Base-by-base conservation (phyloP, 2,888 invertebrate species). In the Synanthedon myopaeformis region DNA sequence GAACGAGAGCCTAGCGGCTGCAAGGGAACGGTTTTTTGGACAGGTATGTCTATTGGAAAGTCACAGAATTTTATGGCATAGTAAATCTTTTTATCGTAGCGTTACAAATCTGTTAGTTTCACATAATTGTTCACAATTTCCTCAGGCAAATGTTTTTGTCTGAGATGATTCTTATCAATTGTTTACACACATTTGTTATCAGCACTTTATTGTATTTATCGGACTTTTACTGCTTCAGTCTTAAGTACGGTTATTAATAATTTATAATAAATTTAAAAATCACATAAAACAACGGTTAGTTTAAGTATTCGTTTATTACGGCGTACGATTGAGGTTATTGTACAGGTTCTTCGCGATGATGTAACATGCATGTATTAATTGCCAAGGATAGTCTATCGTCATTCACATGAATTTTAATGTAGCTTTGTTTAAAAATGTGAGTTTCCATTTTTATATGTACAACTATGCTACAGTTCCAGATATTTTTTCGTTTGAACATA, bases 1-100 rank as follows among this genome's bases (percentile, higher is more conserved):
- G 17, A 73, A 66, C 58, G 82, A 85, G 63, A 82, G 78, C 63
- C 81, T 82, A 66, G 80, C 87, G 23, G 76, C 74, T 52, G 87
- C 87, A 17, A 74, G 87, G 61, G 86, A 86, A 66, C 77, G 86
- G 58, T 87, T 87, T 70, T 86, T 87, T 59, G 76, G 76, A 64
- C 81, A 86, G 87, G 87, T 86, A 51, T 12, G 13, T 52, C 19
- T 10, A 51, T 28, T n/a, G 23, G 23, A 23, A 23, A 23, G 23
- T 5, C 23, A 23, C 1, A 23, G 23, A 23, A 23, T 23, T 13
- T 12, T 56, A 54, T 23, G 23, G 57, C 64, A 61, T 62, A 66
- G 66, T 69, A 65, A 81, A 79, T 80, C 78, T 74, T 71, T 79
- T 82, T 82, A 84, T 83, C 82, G 73, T 70, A 67, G 70, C 72